Percentiles rank a stretch among this genome's conserved stretches.
These are phyloP conservation scores for Amblyopsis hoosieri DNA, from an alignment of 2,797 vertebrate species.

Conservation along the genomic window DNA sequence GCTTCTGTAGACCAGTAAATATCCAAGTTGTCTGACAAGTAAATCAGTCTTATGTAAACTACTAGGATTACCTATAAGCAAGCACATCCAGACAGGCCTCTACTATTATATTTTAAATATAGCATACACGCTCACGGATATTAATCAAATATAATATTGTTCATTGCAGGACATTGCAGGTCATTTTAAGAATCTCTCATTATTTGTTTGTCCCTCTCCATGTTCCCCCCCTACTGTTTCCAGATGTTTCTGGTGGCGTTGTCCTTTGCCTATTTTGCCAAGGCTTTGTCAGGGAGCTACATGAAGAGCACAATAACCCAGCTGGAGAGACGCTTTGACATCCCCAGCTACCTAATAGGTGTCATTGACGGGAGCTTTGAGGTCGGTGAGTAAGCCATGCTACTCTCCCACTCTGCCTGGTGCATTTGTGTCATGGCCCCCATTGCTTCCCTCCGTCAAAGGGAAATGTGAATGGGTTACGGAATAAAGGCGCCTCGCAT, in stretches of 20 bases:
- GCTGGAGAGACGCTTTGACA: slow-evolving; percentile 89
- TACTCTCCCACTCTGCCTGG: slow-evolving; percentile 41
- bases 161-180: too few species aligned
- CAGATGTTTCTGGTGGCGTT: slow-evolving; percentile 86
- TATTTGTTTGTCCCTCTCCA: slow-evolving; percentile 5
- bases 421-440: slow-evolving; percentile 31
- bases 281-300: slow-evolving; percentile 78
- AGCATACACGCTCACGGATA: too few species aligned
- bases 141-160: too few species aligned
- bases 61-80: too few species aligned
- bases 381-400: slow-evolving; percentile 81
- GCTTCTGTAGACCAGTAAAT: too few species aligned
- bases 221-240: slow-evolving; percentile 20
- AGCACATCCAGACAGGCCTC: too few species aligned
- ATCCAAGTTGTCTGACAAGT: too few species aligned
- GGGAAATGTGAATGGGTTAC: slow-evolving; percentile 57
- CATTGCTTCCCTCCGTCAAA: slow-evolving; percentile 29
- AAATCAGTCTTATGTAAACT: too few species aligned
- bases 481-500: slow-evolving; percentile 51
- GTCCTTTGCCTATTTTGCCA: slow-evolving; percentile 82
- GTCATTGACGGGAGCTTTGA: slow-evolving; percentile 91
- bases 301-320: slow-evolving; percentile 92
- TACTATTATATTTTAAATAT: too few species aligned
- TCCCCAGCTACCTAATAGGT: slow-evolving; percentile 84
- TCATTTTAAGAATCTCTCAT: background rate